Percentiles rank a stretch among this genome's conserved stretches.
Conservation (phyloP, 2,888 invertebrate species). For the Clivina fossor region DNA sequence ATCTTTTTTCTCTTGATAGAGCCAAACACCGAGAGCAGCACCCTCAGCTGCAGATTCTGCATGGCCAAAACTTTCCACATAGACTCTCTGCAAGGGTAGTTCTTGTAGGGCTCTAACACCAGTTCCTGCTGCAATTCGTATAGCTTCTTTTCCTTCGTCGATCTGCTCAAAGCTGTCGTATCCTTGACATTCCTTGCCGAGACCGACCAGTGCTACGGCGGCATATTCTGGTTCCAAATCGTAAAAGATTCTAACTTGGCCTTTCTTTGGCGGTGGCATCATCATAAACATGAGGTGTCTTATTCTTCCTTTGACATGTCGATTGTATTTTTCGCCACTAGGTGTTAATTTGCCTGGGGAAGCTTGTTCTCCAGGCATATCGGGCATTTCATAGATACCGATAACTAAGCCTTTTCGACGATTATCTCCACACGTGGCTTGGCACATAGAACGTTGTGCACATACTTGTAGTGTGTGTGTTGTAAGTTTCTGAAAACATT, state of each 20-base stretch:
- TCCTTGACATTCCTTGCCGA: constrained; percentile 68
- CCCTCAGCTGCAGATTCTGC: constrained; percentile 82
- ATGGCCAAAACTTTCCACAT: constrained; percentile 74
- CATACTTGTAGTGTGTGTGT: too few species aligned
- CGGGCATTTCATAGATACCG: constrained; percentile 63
- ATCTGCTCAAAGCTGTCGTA: constrained; percentile 69
- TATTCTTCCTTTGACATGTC: constrained; percentile 58
- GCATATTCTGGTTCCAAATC: constrained; percentile 65
- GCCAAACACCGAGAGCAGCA: constrained; percentile 66
- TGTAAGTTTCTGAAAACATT: too few species aligned
- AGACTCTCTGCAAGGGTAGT: constrained; percentile 59
- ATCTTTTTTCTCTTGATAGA: constrained; percentile 68
- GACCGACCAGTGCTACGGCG: constrained; percentile 71
- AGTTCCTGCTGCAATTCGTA: constrained; percentile 67
- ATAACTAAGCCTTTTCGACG: constrained; percentile 59
- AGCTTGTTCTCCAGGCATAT: constrained; percentile 58
- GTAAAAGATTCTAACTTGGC: constrained; percentile 64
- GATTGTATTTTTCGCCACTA: constrained; percentile 62
- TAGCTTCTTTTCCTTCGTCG: constrained; percentile 74
- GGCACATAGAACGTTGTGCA: too few species aligned
- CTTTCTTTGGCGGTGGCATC: constrained; percentile 57
- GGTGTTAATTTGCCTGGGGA: constrained; percentile 64
- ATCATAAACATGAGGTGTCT: constrained; percentile 54
- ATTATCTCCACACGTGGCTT: constrained; percentile 37
- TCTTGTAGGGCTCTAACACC: constrained; percentile 61